Conservation (phyloP, 2,888 invertebrate species). For the Hypselothyrea guttata region DNA sequence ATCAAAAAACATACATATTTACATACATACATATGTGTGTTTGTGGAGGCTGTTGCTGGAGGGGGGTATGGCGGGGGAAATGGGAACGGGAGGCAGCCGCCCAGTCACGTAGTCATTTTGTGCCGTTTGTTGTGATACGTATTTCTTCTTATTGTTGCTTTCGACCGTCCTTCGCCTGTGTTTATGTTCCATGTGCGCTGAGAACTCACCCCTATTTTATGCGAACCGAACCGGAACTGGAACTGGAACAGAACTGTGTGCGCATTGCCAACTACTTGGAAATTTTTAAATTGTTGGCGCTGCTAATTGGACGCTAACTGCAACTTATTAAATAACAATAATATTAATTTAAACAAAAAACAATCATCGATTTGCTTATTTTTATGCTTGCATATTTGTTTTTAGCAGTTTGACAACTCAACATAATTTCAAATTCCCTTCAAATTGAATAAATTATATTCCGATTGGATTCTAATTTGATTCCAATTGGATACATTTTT, state of each 20-base stretch:
- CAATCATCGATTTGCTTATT: too few relatives aligned
- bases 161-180: slow-evolving; percentile 35
- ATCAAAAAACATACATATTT: slow-evolving; percentile 14
- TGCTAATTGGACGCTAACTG: slow-evolving; percentile 1
- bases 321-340: not conserved
- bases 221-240: slow-evolving; percentile 13
- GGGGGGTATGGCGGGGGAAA: not conserved
- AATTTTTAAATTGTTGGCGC: not conserved
- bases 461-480: too few relatives aligned
- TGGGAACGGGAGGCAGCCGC: slow-evolving; percentile 3
- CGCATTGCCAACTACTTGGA: slow-evolving; percentile 45
- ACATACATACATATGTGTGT: not conserved
- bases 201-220: slow-evolving; percentile 45
- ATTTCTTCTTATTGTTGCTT: slow-evolving; percentile 26
- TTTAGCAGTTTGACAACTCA: too few relatives aligned
- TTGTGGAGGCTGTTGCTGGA: slow-evolving; percentile 6
- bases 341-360: not conserved
- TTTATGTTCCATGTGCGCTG: slow-evolving; percentile 44
- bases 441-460: too few relatives aligned
- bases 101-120: slow-evolving; percentile 67
- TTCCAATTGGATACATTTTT: too few relatives aligned
- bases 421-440: too few relatives aligned
- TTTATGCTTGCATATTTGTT: too few relatives aligned
- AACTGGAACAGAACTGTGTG: slow-evolving; percentile 25
- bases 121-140: slow-evolving; percentile 61